These are phyloP conservation scores for Nymphicus hollandicus DNA, from an alignment of 2,113 vertebrate genomes.

Conservation along the genomic window DNA sequence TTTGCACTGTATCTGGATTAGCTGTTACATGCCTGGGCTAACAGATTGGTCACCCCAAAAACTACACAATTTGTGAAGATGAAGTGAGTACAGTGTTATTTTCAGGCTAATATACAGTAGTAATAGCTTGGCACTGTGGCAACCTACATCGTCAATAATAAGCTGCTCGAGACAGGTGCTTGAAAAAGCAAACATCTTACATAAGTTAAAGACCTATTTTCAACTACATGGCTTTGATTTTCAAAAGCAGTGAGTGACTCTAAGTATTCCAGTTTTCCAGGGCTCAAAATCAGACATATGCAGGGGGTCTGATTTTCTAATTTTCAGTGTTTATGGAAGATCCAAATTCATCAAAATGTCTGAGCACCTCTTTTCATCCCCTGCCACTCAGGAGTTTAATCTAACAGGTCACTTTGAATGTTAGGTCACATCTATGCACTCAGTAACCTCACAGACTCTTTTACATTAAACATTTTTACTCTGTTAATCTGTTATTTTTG, in stretches of 20 bases:
- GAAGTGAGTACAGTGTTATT: constrained; percentile 24
- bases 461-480: background rate
- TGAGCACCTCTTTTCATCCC: background rate
- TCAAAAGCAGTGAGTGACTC: background rate
- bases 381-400: background rate
- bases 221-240: constrained; percentile 6
- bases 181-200: background rate
- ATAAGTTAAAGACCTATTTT: constrained; percentile 39
- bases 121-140: constrained; percentile 30
- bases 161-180: constrained; percentile 48
- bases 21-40: background rate
- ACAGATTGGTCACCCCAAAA: constrained; percentile 60
- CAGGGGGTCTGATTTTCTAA: constrained; percentile 5
- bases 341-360: background rate
- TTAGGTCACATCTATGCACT: background rate
- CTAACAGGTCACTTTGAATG: background rate
- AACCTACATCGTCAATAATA: constrained; percentile 1
- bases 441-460: background rate
- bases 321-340: constrained; percentile 22
- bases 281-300: background rate
- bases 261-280: background rate
- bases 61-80: constrained; percentile 44
- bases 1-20: constrained; percentile 27
- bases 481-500: background rate
- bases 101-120: background rate